phyloP scores from a whole-genome alignment of 1,140 invertebrate genomes.

The Prorops nasuta region DNA sequence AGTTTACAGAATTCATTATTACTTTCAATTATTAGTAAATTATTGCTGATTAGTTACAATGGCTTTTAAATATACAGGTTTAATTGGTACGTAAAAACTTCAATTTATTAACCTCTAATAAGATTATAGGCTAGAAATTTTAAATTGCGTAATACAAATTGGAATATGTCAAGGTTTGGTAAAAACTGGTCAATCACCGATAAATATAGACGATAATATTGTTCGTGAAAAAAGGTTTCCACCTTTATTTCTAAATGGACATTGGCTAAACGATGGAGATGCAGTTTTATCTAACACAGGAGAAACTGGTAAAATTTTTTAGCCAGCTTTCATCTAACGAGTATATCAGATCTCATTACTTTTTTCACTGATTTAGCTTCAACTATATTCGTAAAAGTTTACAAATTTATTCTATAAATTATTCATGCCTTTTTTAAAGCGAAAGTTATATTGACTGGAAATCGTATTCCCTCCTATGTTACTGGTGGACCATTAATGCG shows the following conservation, averaged over 20 bases:
- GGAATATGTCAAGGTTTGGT: no score
- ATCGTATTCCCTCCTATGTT: constrained; percentile 33
- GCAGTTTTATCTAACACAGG: constrained; percentile 49
- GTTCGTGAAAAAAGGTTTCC: constrained; percentile 18
- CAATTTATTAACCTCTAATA: no score
- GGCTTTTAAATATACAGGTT: constrained; percentile 11
- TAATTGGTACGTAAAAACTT: constrained; percentile 8
- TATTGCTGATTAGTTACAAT: no score
- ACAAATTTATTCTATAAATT: no score
- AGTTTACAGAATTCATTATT: no score
- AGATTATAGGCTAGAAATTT: no score
- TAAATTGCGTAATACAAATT: no score
- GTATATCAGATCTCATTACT: not conserved
- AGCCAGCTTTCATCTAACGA: not conserved
- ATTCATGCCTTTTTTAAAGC: constrained; percentile 22
- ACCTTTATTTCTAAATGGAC: constrained; percentile 30
- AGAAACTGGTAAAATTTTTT: constrained; percentile 36
- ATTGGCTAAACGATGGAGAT: constrained; percentile 46
- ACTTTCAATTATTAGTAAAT: no score
- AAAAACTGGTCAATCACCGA: constrained; percentile 32
- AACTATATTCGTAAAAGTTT: no score
- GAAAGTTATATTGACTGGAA: constrained; percentile 21
- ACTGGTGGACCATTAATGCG: constrained; percentile 65
- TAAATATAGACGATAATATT: constrained; percentile 29
- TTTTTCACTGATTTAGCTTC: no score